A percentile compares a stretch with the other conserved stretches of the same genome.
Conservation (phyloP, 2,113 vertebrate species). For the Anthoscopus minutus region DNA sequence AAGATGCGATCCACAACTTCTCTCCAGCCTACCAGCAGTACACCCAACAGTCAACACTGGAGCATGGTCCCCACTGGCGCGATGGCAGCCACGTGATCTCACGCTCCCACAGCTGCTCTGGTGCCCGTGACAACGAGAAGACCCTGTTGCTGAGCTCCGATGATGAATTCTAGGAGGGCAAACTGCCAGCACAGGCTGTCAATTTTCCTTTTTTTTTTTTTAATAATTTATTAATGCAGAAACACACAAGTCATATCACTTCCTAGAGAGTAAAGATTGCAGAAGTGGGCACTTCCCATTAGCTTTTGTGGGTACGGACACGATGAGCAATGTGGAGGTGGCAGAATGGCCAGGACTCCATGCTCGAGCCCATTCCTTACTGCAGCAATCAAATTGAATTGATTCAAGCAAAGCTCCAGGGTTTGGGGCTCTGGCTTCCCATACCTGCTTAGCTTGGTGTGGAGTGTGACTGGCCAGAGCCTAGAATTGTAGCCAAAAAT, state of each 20-base stretch:
- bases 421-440: not conserved
- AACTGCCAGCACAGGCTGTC: not conserved
- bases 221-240: constrained; percentile 69
- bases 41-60: constrained; percentile 91
- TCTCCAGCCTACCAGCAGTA: constrained; percentile 97
- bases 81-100: constrained; percentile 73
- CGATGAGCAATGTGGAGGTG: not conserved
- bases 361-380: not conserved
- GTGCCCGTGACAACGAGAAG: constrained; percentile 86
- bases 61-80: constrained; percentile 74
- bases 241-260: constrained; percentile 47
- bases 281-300: constrained; percentile 16
- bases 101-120: constrained; percentile 82
- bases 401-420: not conserved
- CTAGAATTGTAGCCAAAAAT: not conserved
- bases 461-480: not conserved
- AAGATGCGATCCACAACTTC: constrained; percentile 96
- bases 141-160: constrained; percentile 92
- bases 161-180: constrained; percentile 83
- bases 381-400: not conserved
- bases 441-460: not conserved
- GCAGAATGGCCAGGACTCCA: not conserved
- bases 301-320: not conserved
- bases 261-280: constrained; percentile 46
- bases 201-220: not conserved